phyloP scores from a whole-genome alignment of 2,888 invertebrate species.

The Apodemia duryi region DNA sequence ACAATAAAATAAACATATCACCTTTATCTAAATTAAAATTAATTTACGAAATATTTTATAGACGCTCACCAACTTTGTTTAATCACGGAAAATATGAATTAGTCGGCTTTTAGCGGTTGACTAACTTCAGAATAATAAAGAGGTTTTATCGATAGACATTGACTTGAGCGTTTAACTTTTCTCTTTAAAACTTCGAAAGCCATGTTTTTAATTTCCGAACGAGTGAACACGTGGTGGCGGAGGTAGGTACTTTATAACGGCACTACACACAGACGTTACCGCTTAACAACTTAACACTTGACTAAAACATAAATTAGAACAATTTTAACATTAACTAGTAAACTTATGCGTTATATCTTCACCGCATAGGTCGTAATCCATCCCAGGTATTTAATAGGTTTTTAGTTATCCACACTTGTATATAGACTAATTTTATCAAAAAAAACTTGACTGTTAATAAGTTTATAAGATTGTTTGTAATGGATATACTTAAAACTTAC shows the following conservation, averaged over 20 bases:
- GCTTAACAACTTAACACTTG: too few species aligned
- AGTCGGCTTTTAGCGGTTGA: slow-evolving; percentile 28
- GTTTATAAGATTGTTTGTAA: too few species aligned
- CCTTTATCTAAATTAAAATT: neutral
- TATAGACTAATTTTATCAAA: too few species aligned
- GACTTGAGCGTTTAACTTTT: slow-evolving; percentile 46
- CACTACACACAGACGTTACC: slow-evolving; percentile 36
- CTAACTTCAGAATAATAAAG: slow-evolving; percentile 32
- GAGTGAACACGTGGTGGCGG: slow-evolving; percentile 50
- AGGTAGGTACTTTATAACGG: slow-evolving; percentile 42
- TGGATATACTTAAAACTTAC: too few species aligned
- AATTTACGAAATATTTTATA: slow-evolving; percentile 19
- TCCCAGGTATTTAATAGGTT: too few species aligned
- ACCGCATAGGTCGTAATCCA: too few species aligned
- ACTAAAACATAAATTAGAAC: too few species aligned
- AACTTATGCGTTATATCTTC: too few species aligned
- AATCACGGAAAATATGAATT: slow-evolving; percentile 26
- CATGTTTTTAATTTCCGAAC: slow-evolving; percentile 69
- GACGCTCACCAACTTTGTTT: slow-evolving; percentile 21
- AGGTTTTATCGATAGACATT: slow-evolving; percentile 42
- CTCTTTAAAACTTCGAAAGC: slow-evolving; percentile 57
- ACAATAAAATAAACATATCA: neutral
- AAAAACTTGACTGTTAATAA: too few species aligned
- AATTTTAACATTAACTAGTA: too few species aligned
- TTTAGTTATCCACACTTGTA: too few species aligned